Percentiles rank a stretch among this genome's conserved stretches.
phyloP scores from a whole-genome alignment of 2,888 invertebrate species.

The Acrobasis consociella region DNA sequence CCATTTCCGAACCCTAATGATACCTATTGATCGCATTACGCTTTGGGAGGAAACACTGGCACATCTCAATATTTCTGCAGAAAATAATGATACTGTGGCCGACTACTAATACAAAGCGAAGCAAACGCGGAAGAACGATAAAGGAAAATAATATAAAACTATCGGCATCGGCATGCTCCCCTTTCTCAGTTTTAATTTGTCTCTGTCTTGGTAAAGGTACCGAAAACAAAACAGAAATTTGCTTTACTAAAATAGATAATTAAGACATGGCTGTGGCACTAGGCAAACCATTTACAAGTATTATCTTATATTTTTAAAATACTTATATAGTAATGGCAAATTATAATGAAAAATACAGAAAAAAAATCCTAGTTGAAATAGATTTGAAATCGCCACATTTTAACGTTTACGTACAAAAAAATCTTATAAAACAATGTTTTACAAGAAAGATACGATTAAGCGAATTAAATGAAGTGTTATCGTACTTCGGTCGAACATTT shows the following conservation, averaged over 20 bases:
- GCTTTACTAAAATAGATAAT: neutral
- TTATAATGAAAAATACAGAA: too few species aligned
- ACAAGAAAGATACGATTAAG: too few species aligned
- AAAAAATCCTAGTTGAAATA: too few species aligned
- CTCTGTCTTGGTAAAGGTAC: conserved; percentile 3
- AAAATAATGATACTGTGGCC: conserved; percentile 34
- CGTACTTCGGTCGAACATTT: too few species aligned
- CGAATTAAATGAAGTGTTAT: too few species aligned
- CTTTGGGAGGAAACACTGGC: conserved; percentile 42
- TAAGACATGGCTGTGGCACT: neutral
- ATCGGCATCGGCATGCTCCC: neutral
- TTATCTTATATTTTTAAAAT: too few species aligned
- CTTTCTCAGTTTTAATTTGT: neutral
- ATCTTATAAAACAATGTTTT: too few species aligned
- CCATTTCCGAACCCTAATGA: conserved; percentile 60
- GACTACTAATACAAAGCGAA: neutral
- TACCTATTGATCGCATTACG: conserved; percentile 61
- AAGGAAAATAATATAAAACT: neutral
- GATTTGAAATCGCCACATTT: too few species aligned
- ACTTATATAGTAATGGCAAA: too few species aligned
- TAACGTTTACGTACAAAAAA: too few species aligned
- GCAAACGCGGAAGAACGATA: neutral
- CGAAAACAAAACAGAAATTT: neutral
- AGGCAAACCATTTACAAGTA: too few species aligned
- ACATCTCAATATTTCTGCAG: conserved; percentile 47